phyloP scores from a whole-genome alignment of 2,113 vertebrate genomes.

The Amblyopsis rosae region DNA sequence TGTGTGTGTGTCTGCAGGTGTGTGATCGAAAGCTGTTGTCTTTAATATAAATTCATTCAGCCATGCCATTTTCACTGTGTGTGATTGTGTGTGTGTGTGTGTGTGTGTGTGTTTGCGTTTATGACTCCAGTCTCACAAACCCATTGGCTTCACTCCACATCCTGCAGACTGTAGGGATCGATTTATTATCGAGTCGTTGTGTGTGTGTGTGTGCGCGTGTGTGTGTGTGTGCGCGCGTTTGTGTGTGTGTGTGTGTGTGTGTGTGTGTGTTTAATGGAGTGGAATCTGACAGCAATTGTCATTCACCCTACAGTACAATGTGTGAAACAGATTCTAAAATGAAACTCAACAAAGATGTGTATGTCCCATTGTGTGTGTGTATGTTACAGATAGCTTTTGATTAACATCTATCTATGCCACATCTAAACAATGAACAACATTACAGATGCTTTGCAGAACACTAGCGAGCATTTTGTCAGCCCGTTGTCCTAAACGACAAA shows the following conservation, averaged over 20 bases:
- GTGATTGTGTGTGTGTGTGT: background rate
- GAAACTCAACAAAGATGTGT: background rate
- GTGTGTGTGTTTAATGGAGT: constrained; percentile 51
- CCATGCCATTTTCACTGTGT: background rate
- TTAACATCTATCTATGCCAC: constrained; percentile 54
- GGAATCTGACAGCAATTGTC: constrained; percentile 62
- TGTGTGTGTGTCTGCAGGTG: constrained; percentile 6
- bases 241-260: constrained; percentile 20
- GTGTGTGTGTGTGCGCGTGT: background rate
- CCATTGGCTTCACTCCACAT: constrained; percentile 40
- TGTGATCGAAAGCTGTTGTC: constrained; percentile 1
- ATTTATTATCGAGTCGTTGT: constrained; percentile 33
- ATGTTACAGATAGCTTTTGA: constrained; percentile 46
- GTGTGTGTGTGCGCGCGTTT: background rate
- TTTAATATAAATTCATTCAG: constrained; percentile 19
- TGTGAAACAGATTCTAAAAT: constrained; percentile 57
- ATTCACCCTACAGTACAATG: constrained; percentile 53
- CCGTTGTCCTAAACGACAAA: too few relatives aligned
- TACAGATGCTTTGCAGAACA: constrained; percentile 44
- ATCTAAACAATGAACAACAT: constrained; percentile 58
- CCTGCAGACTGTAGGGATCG: constrained; percentile 54
- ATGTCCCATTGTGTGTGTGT: background rate
- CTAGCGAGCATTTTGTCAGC: constrained; percentile 18
- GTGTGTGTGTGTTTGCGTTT: background rate
- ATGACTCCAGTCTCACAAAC: background rate